These are phyloP conservation scores for Linhomoeus sp. DNA, from an alignment of 2,888 invertebrate genomes.

Conservation along the genomic window DNA sequence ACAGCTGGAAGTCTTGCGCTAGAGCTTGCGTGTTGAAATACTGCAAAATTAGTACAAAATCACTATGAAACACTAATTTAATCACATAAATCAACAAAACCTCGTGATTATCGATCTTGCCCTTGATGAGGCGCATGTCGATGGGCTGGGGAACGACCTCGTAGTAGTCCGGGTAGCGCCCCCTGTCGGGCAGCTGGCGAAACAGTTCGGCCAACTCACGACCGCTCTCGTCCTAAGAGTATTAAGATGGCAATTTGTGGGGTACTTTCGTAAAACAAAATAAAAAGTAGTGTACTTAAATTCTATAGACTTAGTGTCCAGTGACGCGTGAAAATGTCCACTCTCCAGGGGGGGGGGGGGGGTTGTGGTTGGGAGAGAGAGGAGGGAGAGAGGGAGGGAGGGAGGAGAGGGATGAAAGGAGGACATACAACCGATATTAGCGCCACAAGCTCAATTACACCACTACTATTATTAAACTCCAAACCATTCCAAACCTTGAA, in stretches of 20 bases:
- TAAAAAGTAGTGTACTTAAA: too few relatives aligned
- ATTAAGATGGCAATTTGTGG: background rate
- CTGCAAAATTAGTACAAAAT: slow-evolving; percentile 8
- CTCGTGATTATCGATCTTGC: slow-evolving; percentile 26
- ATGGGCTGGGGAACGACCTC: slow-evolving; percentile 84
- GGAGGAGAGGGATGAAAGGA: too few relatives aligned
- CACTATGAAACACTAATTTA: background rate
- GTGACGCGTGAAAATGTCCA: too few relatives aligned
- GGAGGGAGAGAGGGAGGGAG: too few relatives aligned
- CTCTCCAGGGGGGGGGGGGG: too few relatives aligned
- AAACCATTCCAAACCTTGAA: too few relatives aligned
- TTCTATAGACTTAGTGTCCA: too few relatives aligned
- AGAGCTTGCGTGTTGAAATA: slow-evolving; percentile 15
- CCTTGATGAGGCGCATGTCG: slow-evolving; percentile 61
- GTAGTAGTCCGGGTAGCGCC: slow-evolving; percentile 87
- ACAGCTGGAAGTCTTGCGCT: slow-evolving; percentile 37
- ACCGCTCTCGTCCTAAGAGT: slow-evolving; percentile 45
- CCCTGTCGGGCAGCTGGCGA: slow-evolving; percentile 86
- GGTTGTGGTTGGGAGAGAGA: too few relatives aligned
- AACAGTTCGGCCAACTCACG: slow-evolving; percentile 72
- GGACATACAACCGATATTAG: too few relatives aligned
- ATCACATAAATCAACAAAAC: background rate
- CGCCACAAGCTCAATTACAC: too few relatives aligned
- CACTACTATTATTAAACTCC: too few relatives aligned
- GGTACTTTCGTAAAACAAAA: too few relatives aligned